A percentile compares a stretch with the other conserved stretches of the same genome.
phyloP scores from a whole-genome alignment of 2,888 invertebrate species.

The Acanthopleura granulata region DNA sequence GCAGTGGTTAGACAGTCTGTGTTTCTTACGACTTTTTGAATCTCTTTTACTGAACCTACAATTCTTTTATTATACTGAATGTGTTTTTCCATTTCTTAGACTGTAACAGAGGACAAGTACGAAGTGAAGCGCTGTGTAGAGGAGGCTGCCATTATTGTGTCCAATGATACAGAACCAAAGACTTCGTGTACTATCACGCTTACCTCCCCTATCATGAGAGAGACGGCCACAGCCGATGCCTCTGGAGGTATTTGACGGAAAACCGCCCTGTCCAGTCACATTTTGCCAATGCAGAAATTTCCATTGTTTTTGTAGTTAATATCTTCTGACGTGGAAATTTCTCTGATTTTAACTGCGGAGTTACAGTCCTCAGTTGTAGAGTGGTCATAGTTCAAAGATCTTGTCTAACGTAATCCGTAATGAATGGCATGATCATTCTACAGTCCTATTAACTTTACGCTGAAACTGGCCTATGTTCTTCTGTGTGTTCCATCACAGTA shows the following conservation, averaged over 20 bases:
- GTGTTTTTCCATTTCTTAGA: constrained; percentile 45
- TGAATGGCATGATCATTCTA: constrained; percentile 37
- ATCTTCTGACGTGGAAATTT: constrained; percentile 15
- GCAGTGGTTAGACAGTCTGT: too few relatives aligned
- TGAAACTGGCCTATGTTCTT: constrained; percentile 15
- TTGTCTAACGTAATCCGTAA: constrained; percentile 25
- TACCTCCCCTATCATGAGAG: constrained; percentile 93
- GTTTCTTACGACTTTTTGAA: too few relatives aligned
- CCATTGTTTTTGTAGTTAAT: not conserved
- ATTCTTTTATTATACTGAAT: too few relatives aligned
- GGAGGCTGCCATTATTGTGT: constrained; percentile 83
- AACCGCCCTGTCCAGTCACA: not conserved
- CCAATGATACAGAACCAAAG: constrained; percentile 78
- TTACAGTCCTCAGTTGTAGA: constrained; percentile 34
- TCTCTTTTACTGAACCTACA: too few relatives aligned
- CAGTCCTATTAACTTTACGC: constrained; percentile 8
- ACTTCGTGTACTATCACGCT: constrained; percentile 85
- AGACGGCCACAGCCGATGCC: constrained; percentile 68
- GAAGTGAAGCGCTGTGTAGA: constrained; percentile 86
- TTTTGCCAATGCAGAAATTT: not conserved
- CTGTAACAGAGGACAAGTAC: constrained; percentile 82
- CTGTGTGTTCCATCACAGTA: not conserved
- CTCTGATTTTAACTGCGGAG: not conserved
- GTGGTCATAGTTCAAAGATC: constrained; percentile 55
- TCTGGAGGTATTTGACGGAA: not conserved